A percentile compares a stretch with the other conserved stretches of the same genome.
Conservation (phyloP, 2,113 vertebrate genomes). For the Mustelus asterias region DNA sequence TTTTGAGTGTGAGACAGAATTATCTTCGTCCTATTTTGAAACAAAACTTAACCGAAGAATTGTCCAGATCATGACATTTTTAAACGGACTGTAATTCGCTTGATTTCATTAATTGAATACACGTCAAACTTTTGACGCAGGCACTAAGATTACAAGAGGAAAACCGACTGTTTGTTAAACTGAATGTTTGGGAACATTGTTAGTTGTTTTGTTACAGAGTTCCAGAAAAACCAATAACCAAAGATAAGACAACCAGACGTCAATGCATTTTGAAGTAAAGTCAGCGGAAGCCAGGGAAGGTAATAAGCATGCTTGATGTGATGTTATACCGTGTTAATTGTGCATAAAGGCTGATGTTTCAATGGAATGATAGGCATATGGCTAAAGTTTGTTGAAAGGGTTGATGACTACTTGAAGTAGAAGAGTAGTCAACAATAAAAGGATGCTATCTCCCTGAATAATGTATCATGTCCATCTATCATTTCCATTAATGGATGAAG, state of each 20-base stretch:
- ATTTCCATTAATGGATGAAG: conserved; percentile 58
- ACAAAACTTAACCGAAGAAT: not conserved
- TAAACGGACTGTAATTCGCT: not conserved
- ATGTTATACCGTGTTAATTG: conserved; percentile 15
- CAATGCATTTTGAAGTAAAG: not conserved
- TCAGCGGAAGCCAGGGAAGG: not conserved
- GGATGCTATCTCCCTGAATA: conserved; percentile 50
- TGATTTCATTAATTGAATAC: not conserved
- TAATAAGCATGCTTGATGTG: conserved; percentile 5
- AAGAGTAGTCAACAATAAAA: conserved; percentile 47
- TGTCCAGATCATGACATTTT: not conserved
- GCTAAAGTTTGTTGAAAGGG: conserved; percentile 24
- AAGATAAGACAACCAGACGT: conserved; percentile 15
- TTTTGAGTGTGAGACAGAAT: not conserved
- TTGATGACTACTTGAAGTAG: conserved; percentile 19
- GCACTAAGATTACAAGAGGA: no score
- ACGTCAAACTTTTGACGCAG: not conserved
- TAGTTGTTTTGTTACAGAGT: not conserved
- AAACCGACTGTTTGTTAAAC: not conserved
- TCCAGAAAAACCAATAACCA: not conserved
- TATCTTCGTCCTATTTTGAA: not conserved
- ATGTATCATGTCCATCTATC: conserved; percentile 44
- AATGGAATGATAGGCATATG: conserved; percentile 34
- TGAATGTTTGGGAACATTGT: not conserved
- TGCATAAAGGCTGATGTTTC: conserved; percentile 20